phyloP scores from a whole-genome alignment of 2,797 vertebrate species.

The Capromys pilorides region DNA sequence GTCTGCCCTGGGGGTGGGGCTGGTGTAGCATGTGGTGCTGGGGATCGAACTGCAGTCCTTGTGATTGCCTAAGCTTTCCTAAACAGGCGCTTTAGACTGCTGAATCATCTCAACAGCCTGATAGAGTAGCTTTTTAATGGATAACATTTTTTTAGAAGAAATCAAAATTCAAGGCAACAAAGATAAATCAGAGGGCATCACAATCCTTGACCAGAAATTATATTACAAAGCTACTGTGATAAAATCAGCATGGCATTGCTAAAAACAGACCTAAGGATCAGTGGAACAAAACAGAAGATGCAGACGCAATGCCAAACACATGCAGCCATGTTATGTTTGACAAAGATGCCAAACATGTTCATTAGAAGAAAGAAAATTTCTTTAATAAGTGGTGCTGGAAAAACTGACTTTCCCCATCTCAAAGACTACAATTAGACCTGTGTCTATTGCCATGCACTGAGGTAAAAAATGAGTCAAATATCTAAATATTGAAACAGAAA shows the following conservation, averaged over 20 bases:
- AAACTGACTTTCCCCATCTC: background rate
- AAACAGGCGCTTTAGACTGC: too few relatives aligned
- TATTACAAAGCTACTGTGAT: background rate
- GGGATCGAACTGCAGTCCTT: too few relatives aligned
- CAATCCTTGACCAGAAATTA: background rate
- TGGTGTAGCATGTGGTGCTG: too few relatives aligned
- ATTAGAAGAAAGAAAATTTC: background rate
- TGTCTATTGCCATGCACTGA: background rate
- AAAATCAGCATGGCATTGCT: background rate
- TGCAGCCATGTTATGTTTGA: background rate
- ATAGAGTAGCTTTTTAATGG: background rate
- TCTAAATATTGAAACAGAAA: background rate
- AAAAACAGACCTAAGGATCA: background rate
- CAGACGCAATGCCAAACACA: background rate
- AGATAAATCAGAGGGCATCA: background rate
- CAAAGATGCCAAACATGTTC: background rate
- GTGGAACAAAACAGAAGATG: background rate
- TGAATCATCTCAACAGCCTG: too few relatives aligned
- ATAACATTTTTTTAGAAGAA: slow-evolving; percentile 22
- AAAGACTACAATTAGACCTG: background rate
- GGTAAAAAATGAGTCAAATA: background rate
- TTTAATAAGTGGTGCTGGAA: background rate
- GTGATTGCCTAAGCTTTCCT: too few relatives aligned
- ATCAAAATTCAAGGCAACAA: background rate
- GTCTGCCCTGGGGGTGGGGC: too few relatives aligned